Conservation (phyloP, 2,797 vertebrate species). For the Argyrosomus regius region DNA sequence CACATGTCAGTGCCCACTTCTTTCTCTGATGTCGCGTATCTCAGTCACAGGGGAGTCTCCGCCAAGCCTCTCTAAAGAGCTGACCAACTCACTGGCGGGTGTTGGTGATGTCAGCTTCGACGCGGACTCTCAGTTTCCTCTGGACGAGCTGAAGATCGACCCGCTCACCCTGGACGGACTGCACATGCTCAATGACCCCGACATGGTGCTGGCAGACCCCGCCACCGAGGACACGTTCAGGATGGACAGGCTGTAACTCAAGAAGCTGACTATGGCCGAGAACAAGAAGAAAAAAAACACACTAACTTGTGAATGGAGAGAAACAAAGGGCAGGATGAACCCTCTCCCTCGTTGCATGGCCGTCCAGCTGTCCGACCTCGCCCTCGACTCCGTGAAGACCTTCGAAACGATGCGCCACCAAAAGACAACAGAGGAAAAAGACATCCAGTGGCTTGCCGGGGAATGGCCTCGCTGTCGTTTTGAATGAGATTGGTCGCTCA, state of each 20-base stretch:
- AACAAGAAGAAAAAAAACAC: constrained; percentile 48
- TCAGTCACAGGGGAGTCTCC: constrained; percentile 93
- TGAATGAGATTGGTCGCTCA: constrained; percentile 87
- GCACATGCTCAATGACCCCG: constrained; percentile 98
- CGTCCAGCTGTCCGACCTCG: constrained; percentile 82
- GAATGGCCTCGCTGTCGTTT: constrained; percentile 80
- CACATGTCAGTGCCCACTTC: not conserved
- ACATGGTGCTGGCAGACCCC: constrained; percentile 97
- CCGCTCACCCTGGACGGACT: constrained; percentile 97
- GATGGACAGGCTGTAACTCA: constrained; percentile 95
- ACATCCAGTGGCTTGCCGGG: constrained; percentile 75
- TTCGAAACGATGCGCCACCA: constrained; percentile 72
- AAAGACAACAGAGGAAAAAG: constrained; percentile 71
- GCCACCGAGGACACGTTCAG: constrained; percentile 99
- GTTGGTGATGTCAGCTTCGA: constrained; percentile 97
- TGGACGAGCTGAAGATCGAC: constrained; percentile 99
- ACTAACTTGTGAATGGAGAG: constrained; percentile 70
- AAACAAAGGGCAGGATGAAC: constrained; percentile 76
- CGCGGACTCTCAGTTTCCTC: constrained; percentile 96
- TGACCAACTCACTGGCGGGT: constrained; percentile 93
- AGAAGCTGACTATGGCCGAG: constrained; percentile 32
- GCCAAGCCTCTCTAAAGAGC: constrained; percentile 98
- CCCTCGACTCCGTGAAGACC: constrained; percentile 74
- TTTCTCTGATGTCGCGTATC: constrained; percentile 49
- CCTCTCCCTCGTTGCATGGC: constrained; percentile 85